Evolutionary conservation across 1,140 invertebrate genomes (phyloP), one percentile per base, ranked within the genome.

Genomic region (Drosophila dunni): DNA sequence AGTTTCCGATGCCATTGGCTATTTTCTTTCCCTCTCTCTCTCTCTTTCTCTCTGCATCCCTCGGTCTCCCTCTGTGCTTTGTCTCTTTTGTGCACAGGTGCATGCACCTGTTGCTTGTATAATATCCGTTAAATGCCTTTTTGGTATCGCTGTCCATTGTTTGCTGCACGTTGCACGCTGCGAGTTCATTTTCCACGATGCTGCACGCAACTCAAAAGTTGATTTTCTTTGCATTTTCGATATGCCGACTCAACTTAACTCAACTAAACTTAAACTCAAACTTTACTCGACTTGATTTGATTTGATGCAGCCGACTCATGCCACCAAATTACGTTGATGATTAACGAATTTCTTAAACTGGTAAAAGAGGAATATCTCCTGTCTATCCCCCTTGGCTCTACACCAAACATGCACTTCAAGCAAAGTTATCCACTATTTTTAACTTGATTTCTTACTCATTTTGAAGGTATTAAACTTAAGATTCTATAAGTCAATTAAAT

Each of bases 111-210:
- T 50, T 57, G 44, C 53, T 70, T 29, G 60, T 46, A 60, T 73
- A 73, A 70, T 70, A 69, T 57, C 60, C 66, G 66, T 70, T 64
- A 70, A 75, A 70, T 64, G 67, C 15, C 67, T 70, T 46, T 69
- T 50, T 46, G 2, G 17, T 29, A 44, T 63, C 57, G 33, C n/a
- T 46, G 50, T 63, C n/a, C 67, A 64, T 63, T 72, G 70, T 73
- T 60, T 44, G 63, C 42, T 51, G 24, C 24, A 29, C 24, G 24
- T 29, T 29, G 24, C 48, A 53, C 10, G 58, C 51, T 50, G 29
- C 69, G 66, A 33, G 44, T 48, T 68, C 24, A 65, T 71, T 65
- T 65, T 44, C 62, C 38, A 72, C 62, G 29, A 66, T 58, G 70
- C 33, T 66, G 70, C 66, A 75, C 72, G 72, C 66, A 63, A 74